Evolutionary conservation across 1,140 invertebrate species (phyloP).

Genomic region (Dinoponera quadriceps): DNA sequence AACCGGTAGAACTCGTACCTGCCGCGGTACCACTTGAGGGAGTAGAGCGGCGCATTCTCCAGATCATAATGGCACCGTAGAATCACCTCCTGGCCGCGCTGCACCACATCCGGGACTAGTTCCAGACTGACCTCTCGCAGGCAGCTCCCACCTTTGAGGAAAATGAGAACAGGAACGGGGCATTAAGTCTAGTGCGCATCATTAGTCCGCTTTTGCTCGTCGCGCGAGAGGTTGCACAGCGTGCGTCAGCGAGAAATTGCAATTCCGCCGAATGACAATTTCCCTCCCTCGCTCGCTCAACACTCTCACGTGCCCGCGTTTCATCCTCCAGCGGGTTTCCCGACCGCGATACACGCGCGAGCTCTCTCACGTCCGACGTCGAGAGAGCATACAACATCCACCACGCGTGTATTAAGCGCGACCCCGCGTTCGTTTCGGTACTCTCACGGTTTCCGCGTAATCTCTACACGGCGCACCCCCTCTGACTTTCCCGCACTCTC

Average conservation of each 20-base stretch:
- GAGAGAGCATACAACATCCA: conserved; percentile 16
- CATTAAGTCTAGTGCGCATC: conserved; percentile 79
- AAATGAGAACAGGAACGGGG: conserved; percentile 76
- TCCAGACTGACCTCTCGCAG: conserved; percentile 85
- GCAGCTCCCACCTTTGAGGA: conserved; percentile 78
- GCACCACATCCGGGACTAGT: conserved; percentile 88
- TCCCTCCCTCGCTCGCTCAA: conserved; percentile 40
- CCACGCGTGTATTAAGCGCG: conserved; percentile 23
- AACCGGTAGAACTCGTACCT: conserved; percentile 90
- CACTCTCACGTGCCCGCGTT: conserved; percentile 11
- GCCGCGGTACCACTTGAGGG: conserved; percentile 94
- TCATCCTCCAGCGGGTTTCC: not conserved
- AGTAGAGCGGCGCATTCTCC: conserved; percentile 89
- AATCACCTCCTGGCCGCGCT: conserved; percentile 88
- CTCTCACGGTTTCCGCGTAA: conserved; percentile 9
- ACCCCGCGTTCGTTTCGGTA: not conserved
- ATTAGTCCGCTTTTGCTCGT: conserved; percentile 77
- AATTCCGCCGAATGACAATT: conserved; percentile 80
- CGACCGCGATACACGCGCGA: conserved; percentile 21
- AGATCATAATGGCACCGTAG: conserved; percentile 91
- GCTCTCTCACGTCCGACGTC: not conserved
- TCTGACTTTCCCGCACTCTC: not conserved
- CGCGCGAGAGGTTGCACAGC: conserved; percentile 73
- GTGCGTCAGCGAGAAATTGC: conserved; percentile 80
- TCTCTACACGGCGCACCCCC: conserved; percentile 1